phyloP scores from a whole-genome alignment of 2,888 invertebrate species.

The Eueremaeus valkanovi region DNA sequence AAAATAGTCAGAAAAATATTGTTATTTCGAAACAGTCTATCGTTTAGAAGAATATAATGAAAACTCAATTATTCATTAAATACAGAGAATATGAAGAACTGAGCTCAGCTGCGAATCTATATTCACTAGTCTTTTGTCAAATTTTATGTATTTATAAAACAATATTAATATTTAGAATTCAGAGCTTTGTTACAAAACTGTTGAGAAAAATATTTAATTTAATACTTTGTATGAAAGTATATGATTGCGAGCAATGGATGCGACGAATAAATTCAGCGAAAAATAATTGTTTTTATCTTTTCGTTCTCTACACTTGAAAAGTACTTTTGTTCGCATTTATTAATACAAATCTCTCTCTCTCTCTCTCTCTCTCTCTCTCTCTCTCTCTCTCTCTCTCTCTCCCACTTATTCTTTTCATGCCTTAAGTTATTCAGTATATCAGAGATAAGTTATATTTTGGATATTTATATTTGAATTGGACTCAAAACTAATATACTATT shows the following conservation, averaged over 20 bases:
- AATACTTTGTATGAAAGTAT: background rate
- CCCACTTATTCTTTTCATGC: too few relatives aligned
- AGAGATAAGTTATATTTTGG: too few relatives aligned
- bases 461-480: too few relatives aligned
- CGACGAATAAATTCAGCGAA: background rate
- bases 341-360: background rate
- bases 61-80: background rate
- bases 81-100: background rate
- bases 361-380: conserved; percentile 1
- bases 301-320: background rate
- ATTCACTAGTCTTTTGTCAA: background rate
- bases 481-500: too few relatives aligned
- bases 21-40: background rate
- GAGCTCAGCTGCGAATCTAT: too few relatives aligned
- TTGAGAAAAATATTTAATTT: background rate
- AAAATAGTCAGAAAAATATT: background rate
- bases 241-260: background rate
- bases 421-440: too few relatives aligned
- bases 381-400: too few relatives aligned
- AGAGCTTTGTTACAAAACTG: background rate
- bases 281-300: background rate
- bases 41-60: background rate
- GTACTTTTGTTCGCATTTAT: background rate
- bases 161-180: background rate
- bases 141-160: background rate